Evolutionary conservation across 2,113 vertebrate species (phyloP).

Genomic region (Rostratula benghalensis): DNA sequence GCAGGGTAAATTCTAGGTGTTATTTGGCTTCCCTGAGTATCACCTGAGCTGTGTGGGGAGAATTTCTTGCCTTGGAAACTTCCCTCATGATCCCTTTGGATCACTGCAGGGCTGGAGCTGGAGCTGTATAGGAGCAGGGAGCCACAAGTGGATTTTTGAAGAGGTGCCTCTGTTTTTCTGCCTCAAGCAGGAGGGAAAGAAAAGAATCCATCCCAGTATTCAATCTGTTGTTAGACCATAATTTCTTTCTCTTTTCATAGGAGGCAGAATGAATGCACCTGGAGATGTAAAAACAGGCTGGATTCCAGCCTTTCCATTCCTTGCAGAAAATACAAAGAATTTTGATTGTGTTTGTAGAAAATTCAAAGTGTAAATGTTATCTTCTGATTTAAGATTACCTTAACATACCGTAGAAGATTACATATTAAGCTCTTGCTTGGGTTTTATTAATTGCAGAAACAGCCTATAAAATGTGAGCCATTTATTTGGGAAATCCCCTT

Average conservation of each 20-base stretch:
- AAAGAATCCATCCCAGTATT: neutral
- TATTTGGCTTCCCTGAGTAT: neutral
- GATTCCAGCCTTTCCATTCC: neutral
- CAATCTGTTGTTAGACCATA: neutral
- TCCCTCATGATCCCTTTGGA: neutral
- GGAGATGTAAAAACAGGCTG: neutral
- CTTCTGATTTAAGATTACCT: neutral
- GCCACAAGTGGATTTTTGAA: neutral
- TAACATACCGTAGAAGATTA: neutral
- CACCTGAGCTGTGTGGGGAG: neutral
- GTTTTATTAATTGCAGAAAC: neutral
- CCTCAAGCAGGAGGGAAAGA: neutral
- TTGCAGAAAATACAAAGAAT: neutral
- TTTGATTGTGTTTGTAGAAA: neutral
- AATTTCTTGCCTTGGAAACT: neutral
- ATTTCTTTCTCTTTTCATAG: neutral
- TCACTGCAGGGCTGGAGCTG: rapidly evolving
- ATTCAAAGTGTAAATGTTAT: neutral
- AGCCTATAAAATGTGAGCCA: neutral
- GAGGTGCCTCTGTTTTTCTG: neutral
- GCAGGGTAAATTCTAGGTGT: neutral
- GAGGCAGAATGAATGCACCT: neutral
- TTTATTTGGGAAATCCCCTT: neutral
- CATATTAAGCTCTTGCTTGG: neutral
- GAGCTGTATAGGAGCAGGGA: neutral